phyloP scores from a whole-genome alignment of 2,888 invertebrate genomes.

The Tenthredo mesomela region DNA sequence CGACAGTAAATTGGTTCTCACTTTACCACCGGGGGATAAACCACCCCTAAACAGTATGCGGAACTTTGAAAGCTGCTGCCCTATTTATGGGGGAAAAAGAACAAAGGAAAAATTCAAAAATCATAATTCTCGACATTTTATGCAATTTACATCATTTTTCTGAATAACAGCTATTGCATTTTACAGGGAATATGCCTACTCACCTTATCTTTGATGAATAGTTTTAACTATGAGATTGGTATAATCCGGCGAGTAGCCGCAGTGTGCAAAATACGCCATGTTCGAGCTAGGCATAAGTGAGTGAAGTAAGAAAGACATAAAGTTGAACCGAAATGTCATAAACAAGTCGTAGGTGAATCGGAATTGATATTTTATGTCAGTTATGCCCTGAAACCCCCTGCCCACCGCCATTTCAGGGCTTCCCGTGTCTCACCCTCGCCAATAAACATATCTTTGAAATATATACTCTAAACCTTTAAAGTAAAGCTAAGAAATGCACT shows the following conservation, averaged over 20 bases:
- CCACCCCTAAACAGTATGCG: neutral
- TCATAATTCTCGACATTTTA: neutral
- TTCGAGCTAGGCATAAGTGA: neutral
- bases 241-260: neutral
- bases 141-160: neutral
- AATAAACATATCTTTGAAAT: constrained; percentile 48
- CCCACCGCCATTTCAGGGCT: constrained; percentile 7
- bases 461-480: constrained; percentile 29
- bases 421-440: constrained; percentile 29
- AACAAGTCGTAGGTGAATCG: constrained; percentile 67
- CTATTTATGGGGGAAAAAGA: neutral
- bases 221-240: neutral
- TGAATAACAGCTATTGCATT: neutral
- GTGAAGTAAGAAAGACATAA: constrained; percentile 65
- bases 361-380: constrained; percentile 70
- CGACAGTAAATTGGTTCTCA: constrained; percentile 14
- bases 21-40: neutral
- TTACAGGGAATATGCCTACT: neutral
- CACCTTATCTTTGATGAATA: neutral
- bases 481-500: constrained; percentile 35
- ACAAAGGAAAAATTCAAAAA: neutral
- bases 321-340: constrained; percentile 63
- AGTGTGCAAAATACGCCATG: neutral
- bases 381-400: constrained; percentile 17
- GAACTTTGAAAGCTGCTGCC: neutral